Conservation (phyloP, 92 coral and sea anemone genomes). For the Porites rus region DNA sequence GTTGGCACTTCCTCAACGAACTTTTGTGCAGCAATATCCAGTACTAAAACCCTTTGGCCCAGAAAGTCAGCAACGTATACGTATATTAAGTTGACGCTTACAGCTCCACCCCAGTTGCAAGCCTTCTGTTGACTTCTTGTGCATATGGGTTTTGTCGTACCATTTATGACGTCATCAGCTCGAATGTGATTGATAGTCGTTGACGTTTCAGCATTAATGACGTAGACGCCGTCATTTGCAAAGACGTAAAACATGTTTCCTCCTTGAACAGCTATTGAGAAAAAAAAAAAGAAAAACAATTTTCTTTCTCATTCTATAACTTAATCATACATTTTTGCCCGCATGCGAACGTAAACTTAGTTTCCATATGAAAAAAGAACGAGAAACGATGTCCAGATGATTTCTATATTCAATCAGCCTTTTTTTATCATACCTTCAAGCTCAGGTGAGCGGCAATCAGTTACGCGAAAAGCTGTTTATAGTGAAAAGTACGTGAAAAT, state of each 20-base stretch:
- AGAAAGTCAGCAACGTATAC: conserved; percentile 69
- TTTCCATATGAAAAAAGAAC: too few species aligned
- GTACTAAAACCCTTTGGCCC: conserved; percentile 68
- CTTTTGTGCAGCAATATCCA: conserved; percentile 43
- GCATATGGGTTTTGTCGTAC: conserved; percentile 55
- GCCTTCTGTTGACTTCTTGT: conserved; percentile 51
- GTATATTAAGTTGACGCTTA: conserved; percentile 50
- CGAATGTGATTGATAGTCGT: conserved; percentile 61
- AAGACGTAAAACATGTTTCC: conserved; percentile 64
- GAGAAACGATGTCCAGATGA: too few species aligned
- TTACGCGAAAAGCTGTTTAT: too few species aligned
- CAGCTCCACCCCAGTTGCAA: conserved; percentile 82
- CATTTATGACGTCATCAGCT: conserved; percentile 72
- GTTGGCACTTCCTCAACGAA: conserved; percentile 58
- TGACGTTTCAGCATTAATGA: conserved; percentile 68
- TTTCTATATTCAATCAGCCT: too few species aligned
- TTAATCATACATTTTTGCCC: too few species aligned
- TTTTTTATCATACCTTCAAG: too few species aligned
- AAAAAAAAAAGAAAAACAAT: neutral
- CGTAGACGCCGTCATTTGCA: conserved; percentile 74
- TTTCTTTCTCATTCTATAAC: too few species aligned
- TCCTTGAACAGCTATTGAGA: conserved; percentile 8
- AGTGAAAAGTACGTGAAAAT: too few species aligned
- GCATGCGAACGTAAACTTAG: too few species aligned
- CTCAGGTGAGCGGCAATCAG: too few species aligned